Percentiles rank a stretch among this genome's conserved stretches.
Conservation (phyloP, 2,113 vertebrate genomes). For the Mus pahari region DNA sequence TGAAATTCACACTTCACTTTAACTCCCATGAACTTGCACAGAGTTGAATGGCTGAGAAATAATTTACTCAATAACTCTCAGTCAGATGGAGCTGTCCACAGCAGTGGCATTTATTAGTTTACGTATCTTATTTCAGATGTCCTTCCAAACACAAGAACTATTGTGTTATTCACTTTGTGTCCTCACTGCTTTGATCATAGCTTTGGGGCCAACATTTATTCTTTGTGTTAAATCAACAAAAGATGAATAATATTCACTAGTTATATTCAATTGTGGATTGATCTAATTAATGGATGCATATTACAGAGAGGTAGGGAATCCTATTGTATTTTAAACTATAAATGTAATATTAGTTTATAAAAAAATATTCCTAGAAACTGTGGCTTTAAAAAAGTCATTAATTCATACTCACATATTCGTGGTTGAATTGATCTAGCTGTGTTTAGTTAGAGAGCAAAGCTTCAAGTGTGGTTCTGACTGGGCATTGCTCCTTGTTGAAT, state of each 20-base stretch:
- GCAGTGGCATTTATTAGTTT: background rate
- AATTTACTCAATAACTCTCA: background rate
- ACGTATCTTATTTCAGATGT: background rate
- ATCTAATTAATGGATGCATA: background rate
- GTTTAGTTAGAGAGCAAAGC: background rate
- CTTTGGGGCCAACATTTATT: background rate
- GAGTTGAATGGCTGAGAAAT: background rate
- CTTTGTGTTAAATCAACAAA: background rate
- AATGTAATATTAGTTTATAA: background rate
- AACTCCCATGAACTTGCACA: background rate
- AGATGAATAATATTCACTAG: background rate
- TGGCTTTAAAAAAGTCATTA: slow-evolving; percentile 12
- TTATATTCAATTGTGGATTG: background rate
- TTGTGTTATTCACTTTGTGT: background rate
- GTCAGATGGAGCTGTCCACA: background rate
- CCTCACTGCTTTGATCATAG: background rate
- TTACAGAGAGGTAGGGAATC: background rate
- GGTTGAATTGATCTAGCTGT: background rate
- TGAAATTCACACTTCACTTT: slow-evolving; percentile 16
- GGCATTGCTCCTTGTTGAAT: background rate
- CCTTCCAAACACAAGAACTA: background rate
- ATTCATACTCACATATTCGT: background rate
- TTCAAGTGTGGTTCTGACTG: background rate
- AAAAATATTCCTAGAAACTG: background rate
- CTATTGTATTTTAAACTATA: background rate